phyloP scores from a whole-genome alignment of 1,140 invertebrate species.

The Lethocerus indicus region DNA sequence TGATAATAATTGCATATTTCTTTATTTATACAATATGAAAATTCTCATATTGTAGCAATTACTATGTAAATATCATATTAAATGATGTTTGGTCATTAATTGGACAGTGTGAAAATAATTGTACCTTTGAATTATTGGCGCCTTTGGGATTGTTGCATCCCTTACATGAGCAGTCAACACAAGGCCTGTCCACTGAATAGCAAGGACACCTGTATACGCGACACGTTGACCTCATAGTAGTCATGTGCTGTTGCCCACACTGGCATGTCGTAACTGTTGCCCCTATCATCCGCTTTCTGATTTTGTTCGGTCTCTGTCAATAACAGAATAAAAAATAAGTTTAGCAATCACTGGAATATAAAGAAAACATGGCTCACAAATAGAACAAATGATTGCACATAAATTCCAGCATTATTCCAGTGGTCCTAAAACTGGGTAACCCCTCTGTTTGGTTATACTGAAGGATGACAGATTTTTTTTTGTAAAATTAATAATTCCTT shows the following conservation, averaged over 20 bases:
- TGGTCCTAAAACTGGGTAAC: too few species aligned
- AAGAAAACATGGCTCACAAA: not conserved
- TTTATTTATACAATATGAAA: too few species aligned
- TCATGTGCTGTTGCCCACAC: constrained; percentile 76
- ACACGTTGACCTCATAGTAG: constrained; percentile 77
- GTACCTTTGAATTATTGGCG: constrained; percentile 39
- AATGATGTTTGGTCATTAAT: too few species aligned
- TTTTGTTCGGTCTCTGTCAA: constrained; percentile 21
- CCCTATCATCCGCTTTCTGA: constrained; percentile 26
- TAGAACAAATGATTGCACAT: not conserved
- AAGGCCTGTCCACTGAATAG: constrained; percentile 73
- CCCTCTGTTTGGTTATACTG: too few species aligned
- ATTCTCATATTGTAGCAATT: too few species aligned
- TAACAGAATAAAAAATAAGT: not conserved
- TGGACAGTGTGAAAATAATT: not conserved
- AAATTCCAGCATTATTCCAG: too few species aligned
- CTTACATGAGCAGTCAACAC: constrained; percentile 72
- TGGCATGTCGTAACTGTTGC: constrained; percentile 67
- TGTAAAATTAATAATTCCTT: too few species aligned
- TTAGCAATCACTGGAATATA: not conserved
- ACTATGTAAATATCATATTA: too few species aligned
- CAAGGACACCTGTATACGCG: constrained; percentile 86
- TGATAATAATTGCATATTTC: too few species aligned
- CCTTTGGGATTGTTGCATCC: constrained; percentile 67
- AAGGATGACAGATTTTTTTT: too few species aligned